These are phyloP conservation scores for Drosophila differens DNA, from an alignment of 2,888 invertebrate species.

Conservation along the genomic window DNA sequence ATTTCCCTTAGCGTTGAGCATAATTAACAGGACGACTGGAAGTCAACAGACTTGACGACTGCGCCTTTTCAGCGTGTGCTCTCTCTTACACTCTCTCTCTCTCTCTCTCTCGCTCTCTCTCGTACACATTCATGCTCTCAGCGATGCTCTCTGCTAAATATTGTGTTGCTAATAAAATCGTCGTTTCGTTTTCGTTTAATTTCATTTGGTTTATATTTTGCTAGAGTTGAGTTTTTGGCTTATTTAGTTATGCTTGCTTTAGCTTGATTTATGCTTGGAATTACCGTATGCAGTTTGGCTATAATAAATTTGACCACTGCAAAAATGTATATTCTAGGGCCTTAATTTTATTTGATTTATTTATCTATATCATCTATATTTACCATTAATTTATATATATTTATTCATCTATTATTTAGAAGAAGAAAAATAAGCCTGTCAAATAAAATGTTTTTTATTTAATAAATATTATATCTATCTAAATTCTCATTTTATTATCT, in stretches of 20 bases:
- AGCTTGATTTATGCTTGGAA: slow-evolving; percentile 76
- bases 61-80: slow-evolving; percentile 26
- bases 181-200: slow-evolving; percentile 71
- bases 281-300: slow-evolving; percentile 69
- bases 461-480: neutral
- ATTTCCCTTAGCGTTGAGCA: slow-evolving; percentile 43
- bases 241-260: slow-evolving; percentile 61
- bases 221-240: slow-evolving; percentile 11
- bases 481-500: neutral
- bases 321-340: slow-evolving; percentile 31
- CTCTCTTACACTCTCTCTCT: slow-evolving; percentile 16
- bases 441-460: neutral
- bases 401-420: neutral
- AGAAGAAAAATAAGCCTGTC: neutral
- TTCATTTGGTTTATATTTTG: slow-evolving; percentile 60
- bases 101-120: slow-evolving; percentile 13
- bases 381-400: slow-evolving; percentile 1
- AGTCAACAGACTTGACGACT: slow-evolving; percentile 31
- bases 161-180: slow-evolving; percentile 34
- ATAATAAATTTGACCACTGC: slow-evolving; percentile 60
- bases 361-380: slow-evolving; percentile 12
- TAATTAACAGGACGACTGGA: slow-evolving; percentile 33
- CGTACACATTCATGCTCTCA: neutral
- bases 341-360: neutral
- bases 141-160: slow-evolving; percentile 29